Base-by-base conservation (phyloP, 2,797 vertebrate genomes). In the Labroides dimidiatus region DNA sequence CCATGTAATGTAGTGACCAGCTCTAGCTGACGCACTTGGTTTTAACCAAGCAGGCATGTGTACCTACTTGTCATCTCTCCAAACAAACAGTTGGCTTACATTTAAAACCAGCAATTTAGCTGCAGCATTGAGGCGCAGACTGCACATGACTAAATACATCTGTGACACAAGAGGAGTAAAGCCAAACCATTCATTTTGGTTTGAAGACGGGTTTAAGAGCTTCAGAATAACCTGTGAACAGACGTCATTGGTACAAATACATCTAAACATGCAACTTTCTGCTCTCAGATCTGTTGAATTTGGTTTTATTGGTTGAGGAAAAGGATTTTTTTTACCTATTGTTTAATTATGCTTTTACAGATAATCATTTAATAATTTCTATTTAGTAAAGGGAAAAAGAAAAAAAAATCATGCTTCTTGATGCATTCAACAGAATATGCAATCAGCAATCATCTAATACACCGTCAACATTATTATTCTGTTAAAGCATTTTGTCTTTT, bases 71-170 rank as follows among this genome's bases (percentile, higher is more conserved):
- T 68, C 56, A 58, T 49, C 21, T 60, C 44, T 68, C 16, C 39
- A 75, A 61, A 75, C 58, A 67, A 79, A 75, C 62, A 64, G 17
- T 8, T 61, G 47, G 50, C 53, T 82, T 65, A 57, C 27, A 39
- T 36, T 64, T 58, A 65, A 86, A 81, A 78, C 77, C 75, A 65
- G 63, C 60, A 82, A 78, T 87, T 84, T 82, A 56, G 23, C 27
- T 42, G 17, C 44, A 30, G 43, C 41, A 41, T 33, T 71, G 17
- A 57, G 65, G 62, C 55, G 37, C 60, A 44, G 62, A 56, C 56
- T 51, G 15, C 33, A 14, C 24, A 44, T 47, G 50, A 59, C 74
- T 27, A 27, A 65, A 39, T 74, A 14, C 16, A 17, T 37, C 10
- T 48, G 56, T 75, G 73, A 71, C 52, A 64, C 80, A 54, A 79